Conservation (phyloP, 2,113 vertebrate genomes). For the Dromaius novaehollandiae region DNA sequence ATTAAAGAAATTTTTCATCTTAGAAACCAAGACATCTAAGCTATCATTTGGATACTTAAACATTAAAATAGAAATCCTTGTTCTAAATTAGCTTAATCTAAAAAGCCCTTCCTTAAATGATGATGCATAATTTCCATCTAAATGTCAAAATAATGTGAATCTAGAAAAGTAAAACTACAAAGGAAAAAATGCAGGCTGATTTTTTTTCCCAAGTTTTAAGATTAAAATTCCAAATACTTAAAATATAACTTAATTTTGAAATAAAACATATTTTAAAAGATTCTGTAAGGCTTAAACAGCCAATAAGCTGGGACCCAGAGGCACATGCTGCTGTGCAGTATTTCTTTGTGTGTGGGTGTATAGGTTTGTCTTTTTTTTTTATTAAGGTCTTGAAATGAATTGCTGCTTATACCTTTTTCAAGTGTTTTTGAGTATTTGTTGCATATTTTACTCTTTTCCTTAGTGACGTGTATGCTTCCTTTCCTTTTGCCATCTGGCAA, state of each 20-base stretch:
- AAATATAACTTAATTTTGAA: not conserved
- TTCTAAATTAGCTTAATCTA: not conserved
- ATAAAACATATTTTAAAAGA: not conserved
- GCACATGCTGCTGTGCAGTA: accelerated
- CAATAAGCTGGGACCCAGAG: not conserved
- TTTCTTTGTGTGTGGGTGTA: not conserved
- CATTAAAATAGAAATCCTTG: not conserved
- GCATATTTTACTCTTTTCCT: not conserved
- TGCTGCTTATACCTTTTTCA: not conserved
- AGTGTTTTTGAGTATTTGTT: not conserved
- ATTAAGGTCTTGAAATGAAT: not conserved
- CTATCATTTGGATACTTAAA: not conserved
- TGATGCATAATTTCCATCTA: not conserved
- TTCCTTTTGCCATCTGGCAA: not conserved
- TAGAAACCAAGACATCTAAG: not conserved
- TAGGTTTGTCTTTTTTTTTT: not conserved
- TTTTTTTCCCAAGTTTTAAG: not conserved
- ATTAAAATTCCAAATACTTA: not conserved
- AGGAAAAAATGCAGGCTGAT: not conserved
- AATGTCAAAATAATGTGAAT: slow-evolving; percentile 3
- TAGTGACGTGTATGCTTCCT: not conserved
- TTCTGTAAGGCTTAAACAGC: not conserved
- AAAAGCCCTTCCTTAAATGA: not conserved
- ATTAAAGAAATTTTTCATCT: slow-evolving; percentile 18
- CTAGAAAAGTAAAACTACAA: not conserved